Base-by-base conservation (phyloP, 2,888 invertebrate genomes). In the Diaphora mendica region DNA sequence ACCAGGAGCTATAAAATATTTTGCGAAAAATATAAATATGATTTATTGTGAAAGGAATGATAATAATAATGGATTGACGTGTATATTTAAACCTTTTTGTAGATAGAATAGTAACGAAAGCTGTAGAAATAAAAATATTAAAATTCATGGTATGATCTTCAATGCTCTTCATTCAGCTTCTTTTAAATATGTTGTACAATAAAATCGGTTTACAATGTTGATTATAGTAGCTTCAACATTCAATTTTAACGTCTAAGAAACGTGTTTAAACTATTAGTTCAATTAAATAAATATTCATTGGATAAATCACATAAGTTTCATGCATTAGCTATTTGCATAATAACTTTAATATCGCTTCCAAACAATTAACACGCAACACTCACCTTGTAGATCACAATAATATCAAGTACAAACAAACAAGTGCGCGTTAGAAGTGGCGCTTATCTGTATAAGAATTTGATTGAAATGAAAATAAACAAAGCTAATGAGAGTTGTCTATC, bases 401-500 rank as follows among this genome's bases (percentile, higher is more conserved):
- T 7, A 20, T 67, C 67, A 67, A 48, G 20, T 30, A 48, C 48
- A 51, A 33, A 48, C 48, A 51, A 33, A 55, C 9, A 51, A 68
- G 51, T 51, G 65, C 66, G 71, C 74, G 70, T 68, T 67, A 62
- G 70, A 80, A 74, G 75, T 78, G 84, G 83, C 82, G 82, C 82
- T 84, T 83, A 76, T 44, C 33, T 68, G 82, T 82, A 85, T 80
- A 86, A 88, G 87, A 88, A 82, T 83, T 85, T 86, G 85, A 89
- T 90, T 89, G 86, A 88, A 91, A 91, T 88, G 86, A 91, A 92
- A 92, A 91, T 91, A 92, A 91, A 93, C 90, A 93, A 91, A 89
- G 83, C 88, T 93, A 93, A 93, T 94, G 92, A 93, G 89, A 85
- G 87, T 87, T 92, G 92, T 86, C 87, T 85, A 87, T 91, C 91